Evolutionary conservation across 2,113 vertebrate species (phyloP).

Genomic region (Lagopus leucura): DNA sequence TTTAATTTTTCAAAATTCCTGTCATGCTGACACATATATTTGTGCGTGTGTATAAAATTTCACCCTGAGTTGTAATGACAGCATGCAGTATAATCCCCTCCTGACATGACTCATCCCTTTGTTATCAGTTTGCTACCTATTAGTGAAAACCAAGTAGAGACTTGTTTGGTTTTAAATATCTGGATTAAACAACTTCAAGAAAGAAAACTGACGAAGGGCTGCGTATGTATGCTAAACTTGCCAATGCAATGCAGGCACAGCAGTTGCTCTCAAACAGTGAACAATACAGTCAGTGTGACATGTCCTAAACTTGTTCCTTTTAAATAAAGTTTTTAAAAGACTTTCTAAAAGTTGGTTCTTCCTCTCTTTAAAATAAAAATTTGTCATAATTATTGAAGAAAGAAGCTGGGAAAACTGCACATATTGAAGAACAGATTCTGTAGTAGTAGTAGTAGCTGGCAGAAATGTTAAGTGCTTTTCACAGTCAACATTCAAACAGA

Average conservation of each 20-base stretch:
- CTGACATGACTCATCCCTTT: not conserved
- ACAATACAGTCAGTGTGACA: not conserved
- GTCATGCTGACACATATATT: not conserved
- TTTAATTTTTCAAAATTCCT: not conserved
- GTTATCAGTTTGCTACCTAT: not conserved
- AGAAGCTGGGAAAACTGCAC: conserved; percentile 77
- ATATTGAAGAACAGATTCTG: conserved; percentile 86
- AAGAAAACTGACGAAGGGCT: not conserved
- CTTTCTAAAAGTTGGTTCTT: not conserved
- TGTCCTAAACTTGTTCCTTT: not conserved
- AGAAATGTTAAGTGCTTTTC: conserved; percentile 87
- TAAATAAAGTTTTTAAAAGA: conserved; percentile 31
- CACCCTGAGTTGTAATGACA: not conserved
- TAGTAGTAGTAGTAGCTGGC: conserved; percentile 80
- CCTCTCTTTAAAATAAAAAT: not conserved
- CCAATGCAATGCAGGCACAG: not conserved
- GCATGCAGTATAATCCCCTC: not conserved
- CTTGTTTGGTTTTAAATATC: not conserved
- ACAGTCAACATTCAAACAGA: conserved; percentile 87
- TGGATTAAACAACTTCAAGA: not conserved
- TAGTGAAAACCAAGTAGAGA: not conserved
- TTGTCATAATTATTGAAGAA: conserved; percentile 70
- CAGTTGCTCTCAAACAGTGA: not conserved
- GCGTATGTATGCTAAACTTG: not conserved
- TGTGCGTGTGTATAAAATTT: not conserved